Conservation (phyloP, 1,140 invertebrate species). For the Chionoecetes opilio region DNA sequence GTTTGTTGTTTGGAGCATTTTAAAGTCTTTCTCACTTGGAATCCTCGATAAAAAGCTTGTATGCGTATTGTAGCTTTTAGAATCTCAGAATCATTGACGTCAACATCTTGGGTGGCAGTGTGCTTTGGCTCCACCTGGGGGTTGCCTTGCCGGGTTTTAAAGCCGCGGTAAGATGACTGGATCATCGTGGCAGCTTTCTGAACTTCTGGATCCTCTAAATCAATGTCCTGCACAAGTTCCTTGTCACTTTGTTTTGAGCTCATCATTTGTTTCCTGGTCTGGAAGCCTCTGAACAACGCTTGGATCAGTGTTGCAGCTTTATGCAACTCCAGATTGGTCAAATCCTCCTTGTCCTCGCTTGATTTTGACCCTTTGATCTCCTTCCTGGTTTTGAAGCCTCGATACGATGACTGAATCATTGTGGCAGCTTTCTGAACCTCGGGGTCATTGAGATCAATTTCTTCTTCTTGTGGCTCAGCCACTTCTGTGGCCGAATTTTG, state of each 20-base stretch:
- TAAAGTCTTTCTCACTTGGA: constrained; percentile 31
- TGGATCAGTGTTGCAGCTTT: background rate
- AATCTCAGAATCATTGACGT: background rate
- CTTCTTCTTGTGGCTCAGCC: background rate
- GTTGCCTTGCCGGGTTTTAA: no score
- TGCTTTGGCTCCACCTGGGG: no score
- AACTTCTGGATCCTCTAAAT: background rate
- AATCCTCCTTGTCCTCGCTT: no score
- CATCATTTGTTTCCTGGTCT: background rate
- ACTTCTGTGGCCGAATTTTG: background rate
- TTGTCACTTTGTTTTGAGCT: no score
- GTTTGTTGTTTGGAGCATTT: background rate
- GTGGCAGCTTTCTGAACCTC: background rate
- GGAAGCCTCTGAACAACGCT: background rate
- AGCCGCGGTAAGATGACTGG: constrained; percentile 7
- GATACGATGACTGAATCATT: background rate
- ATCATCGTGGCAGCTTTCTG: background rate
- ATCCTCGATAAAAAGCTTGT: constrained; percentile 46
- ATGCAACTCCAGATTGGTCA: no score
- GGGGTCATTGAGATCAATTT: background rate
- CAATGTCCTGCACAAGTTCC: no score
- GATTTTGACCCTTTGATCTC: background rate
- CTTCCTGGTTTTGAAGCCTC: constrained; percentile 11
- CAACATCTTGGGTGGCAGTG: no score
- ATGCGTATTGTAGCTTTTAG: constrained; percentile 15